Conservation (phyloP, 1,140 invertebrate genomes). For the Papilio helenus region DNA sequence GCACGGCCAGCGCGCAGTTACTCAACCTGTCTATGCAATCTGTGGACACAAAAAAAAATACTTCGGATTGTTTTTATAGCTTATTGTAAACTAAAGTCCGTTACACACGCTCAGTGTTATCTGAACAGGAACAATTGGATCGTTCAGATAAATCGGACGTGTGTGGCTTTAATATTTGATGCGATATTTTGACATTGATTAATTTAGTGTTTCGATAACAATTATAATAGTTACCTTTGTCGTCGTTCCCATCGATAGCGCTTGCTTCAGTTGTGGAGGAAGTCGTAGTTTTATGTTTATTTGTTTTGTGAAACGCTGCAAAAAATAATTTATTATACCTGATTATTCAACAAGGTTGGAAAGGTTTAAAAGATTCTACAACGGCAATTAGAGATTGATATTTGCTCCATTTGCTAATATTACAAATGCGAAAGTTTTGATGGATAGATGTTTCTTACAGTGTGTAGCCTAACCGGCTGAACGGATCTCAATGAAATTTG, state of each 20-base stretch:
- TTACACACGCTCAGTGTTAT: no score
- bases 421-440: no score
- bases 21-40: constrained; percentile 88
- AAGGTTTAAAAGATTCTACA: no score
- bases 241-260: constrained; percentile 36
- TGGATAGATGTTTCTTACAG: no score
- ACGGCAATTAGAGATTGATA: background rate
- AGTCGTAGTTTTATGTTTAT: constrained; percentile 37
- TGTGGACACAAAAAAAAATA: constrained; percentile 48
- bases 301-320: constrained; percentile 59
- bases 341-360: no score
- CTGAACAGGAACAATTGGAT: no score
- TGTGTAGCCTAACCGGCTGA: no score
- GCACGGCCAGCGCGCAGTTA: constrained; percentile 90
- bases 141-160: no score
- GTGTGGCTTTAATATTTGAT: no score
- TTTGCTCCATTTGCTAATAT: background rate
- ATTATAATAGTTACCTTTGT: constrained; percentile 44
- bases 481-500: no score
- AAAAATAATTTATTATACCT: constrained; percentile 22
- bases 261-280: constrained; percentile 45
- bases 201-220: no score
- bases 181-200: background rate
- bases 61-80: background rate
- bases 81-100: background rate